These are phyloP conservation scores for Vanessa atalanta DNA, from an alignment of 1,140 invertebrate genomes.

Conservation along the genomic window DNA sequence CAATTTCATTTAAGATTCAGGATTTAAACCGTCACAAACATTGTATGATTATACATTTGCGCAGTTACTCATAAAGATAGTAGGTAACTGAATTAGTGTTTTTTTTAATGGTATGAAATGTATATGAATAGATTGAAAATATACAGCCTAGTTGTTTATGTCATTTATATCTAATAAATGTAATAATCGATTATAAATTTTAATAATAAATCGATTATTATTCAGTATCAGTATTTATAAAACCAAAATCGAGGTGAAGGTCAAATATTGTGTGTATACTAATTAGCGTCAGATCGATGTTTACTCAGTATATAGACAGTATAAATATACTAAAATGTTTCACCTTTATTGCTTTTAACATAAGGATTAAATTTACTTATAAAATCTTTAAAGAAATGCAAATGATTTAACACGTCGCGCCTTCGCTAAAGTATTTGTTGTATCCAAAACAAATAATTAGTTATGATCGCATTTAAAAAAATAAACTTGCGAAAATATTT, in stretches of 20 bases:
- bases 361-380: neutral
- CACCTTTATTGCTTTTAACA: neutral
- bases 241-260: conserved; percentile 28
- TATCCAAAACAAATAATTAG: neutral
- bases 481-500: neutral
- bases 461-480: neutral
- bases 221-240: conserved; percentile 12
- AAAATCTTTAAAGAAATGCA: conserved; percentile 10
- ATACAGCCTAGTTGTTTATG: neutral
- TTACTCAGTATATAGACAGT: conserved; percentile 6
- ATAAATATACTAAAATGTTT: neutral
- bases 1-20: too few relatives aligned
- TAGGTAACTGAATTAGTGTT: neutral
- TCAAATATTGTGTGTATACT: conserved; percentile 12
- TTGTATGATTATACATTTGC: too few relatives aligned
- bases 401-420: conserved; percentile 9
- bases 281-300: conserved; percentile 27
- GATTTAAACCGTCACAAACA: too few relatives aligned
- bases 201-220: neutral
- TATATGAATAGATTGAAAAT: too few relatives aligned
- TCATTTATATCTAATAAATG: neutral
- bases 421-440: neutral
- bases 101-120: neutral
- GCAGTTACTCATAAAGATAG: too few relatives aligned
- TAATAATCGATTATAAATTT: neutral